Evolutionary conservation across 2,888 invertebrate species (phyloP), one percentile per base, ranked within the genome.

Genomic region (Tethea ocularis): DNA sequence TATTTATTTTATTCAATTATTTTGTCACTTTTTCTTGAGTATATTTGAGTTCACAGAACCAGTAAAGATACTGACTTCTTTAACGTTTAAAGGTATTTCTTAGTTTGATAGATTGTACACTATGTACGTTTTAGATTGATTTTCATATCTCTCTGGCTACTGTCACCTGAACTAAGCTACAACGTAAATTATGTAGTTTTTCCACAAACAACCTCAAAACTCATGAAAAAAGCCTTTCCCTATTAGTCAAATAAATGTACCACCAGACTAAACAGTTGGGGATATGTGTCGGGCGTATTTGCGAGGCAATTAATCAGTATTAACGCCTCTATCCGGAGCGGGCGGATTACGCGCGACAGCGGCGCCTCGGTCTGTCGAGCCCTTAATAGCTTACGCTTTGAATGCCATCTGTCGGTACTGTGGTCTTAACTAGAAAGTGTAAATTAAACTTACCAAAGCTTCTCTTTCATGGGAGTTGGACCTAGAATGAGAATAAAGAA

Each of bases 281-380:
- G 23, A 51, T 51, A 76, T 74, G 72, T 74, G 74, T 68, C 72
- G 69, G 66, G 61, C 62, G 64, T 66, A 69, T 71, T 68, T 74
- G 74, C 66, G 60, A 59, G 38, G 63, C 77, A 68, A 75, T 75
- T 76, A 75, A 75, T 75, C 77, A 74, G 77, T 64, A 74, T 75
- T 75, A 75, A 68, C 67, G 63, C 61, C 54, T 63, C 76, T 67
- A 76, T 74, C 76, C 72, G 70, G 74, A n/a, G 72, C 71, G 72
- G 56, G 56, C 36, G 74, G 76, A 74, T 74, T 74, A 74, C 55
- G 29, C 60, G n/a, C 58, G 64, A 71, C 68, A 68, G 62, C 61
- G 67, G 64, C 74, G 65, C 66, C 69, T 46, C 20, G 46, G 46
- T 46, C 41, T 46, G 41, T 46, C 17, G 17, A 46, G 41, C 61